Percentiles rank a stretch among this genome's conserved stretches.
Evolutionary conservation across 2,888 invertebrate genomes (phyloP).

Genomic region (Spilarctia lutea): DNA sequence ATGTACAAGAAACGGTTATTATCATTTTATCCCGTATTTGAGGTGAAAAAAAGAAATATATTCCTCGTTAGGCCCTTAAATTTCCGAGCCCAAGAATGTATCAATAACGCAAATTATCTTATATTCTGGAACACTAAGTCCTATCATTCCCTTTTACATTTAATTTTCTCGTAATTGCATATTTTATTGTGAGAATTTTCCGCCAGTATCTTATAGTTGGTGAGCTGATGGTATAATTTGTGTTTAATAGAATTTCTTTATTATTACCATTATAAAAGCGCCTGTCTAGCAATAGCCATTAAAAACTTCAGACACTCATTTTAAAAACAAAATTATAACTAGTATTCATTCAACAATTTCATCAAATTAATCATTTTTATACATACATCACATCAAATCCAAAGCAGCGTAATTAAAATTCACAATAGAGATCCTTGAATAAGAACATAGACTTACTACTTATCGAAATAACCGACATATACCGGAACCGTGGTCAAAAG

Average conservation of each 20-base stretch:
- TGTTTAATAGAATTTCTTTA: not conserved
- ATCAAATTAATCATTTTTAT: no score
- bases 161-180: not conserved
- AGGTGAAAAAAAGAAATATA: not conserved
- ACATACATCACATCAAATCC: no score
- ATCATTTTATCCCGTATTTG: not conserved
- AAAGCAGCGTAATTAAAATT: no score
- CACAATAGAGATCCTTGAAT: no score
- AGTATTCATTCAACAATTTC: no score
- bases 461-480: no score
- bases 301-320: no score
- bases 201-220: not conserved
- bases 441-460: no score
- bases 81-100: not conserved
- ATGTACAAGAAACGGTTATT: not conserved
- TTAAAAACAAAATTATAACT: no score
- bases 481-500: no score
- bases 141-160: not conserved
- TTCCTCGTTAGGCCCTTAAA: not conserved
- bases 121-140: not conserved
- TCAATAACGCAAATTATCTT: not conserved
- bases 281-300: no score
- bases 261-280: not conserved
- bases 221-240: not conserved
- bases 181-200: not conserved